Percentiles rank a stretch among this genome's conserved stretches.
Evolutionary conservation across 1,140 invertebrate species (phyloP).

Genomic region (Drosophila subpulchrella): DNA sequence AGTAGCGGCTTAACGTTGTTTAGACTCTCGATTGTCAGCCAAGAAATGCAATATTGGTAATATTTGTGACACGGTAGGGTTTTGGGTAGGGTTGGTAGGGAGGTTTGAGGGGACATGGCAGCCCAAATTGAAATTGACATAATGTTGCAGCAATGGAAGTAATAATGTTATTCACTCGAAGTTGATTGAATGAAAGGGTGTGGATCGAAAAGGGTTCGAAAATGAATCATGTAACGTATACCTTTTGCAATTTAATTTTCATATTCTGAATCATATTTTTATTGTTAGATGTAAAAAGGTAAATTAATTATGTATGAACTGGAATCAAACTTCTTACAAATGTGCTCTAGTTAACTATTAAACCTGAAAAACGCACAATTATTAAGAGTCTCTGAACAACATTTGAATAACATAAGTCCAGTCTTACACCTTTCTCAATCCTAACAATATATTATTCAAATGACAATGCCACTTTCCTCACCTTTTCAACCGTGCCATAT

Average conservation of each 20-base stretch:
- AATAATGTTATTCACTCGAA: constrained; percentile 11
- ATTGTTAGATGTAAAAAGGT: no score
- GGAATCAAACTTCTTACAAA: neutral
- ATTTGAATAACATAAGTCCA: neutral
- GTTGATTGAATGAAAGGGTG: neutral
- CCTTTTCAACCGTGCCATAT: constrained; percentile 5
- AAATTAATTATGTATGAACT: neutral
- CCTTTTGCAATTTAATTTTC: no score
- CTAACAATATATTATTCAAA: constrained; percentile 16
- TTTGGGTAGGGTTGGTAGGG: neutral
- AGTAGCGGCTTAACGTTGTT: constrained; percentile 73
- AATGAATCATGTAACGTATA: neutral
- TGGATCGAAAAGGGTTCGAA: neutral
- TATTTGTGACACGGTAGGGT: constrained; percentile 8
- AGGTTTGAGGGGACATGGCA: constrained; percentile 4
- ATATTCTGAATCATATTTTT: no score
- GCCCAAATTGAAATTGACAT: constrained; percentile 45
- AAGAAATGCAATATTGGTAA: constrained; percentile 42
- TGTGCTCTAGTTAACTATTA: neutral
- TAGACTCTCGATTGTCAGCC: constrained; percentile 57
- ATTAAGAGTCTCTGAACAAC: neutral
- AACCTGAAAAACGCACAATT: neutral
- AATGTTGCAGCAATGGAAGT: constrained; percentile 8
- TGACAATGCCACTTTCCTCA: constrained; percentile 32
- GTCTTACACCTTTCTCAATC: neutral